These are phyloP conservation scores for Catalaphyllia jardinei DNA, from an alignment of 64 coral and sea anemone genomes.

Conservation along the genomic window DNA sequence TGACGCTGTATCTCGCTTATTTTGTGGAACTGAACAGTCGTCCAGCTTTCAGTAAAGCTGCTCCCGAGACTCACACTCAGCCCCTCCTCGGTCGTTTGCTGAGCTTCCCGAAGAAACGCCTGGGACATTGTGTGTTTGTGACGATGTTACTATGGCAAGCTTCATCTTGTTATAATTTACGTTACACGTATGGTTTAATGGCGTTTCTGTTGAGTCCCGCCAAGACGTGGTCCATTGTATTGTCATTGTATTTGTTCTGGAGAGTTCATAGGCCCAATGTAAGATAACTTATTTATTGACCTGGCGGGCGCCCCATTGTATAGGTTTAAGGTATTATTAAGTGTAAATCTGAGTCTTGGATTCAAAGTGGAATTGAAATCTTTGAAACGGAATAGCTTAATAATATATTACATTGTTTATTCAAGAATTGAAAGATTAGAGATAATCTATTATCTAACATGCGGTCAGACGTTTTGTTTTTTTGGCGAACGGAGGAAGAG, in stretches of 20 bases:
- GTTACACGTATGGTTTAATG: constrained; percentile 58
- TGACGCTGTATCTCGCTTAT: constrained; percentile 57
- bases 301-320: not conserved
- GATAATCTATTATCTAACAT: too few species aligned
- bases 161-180: constrained; percentile 66
- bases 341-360: not conserved
- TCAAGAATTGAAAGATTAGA: too few species aligned
- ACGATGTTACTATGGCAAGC: constrained; percentile 65
- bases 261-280: constrained; percentile 11
- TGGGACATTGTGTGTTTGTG: constrained; percentile 58
- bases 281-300: constrained; percentile 5
- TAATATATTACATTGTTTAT: too few species aligned
- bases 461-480: too few species aligned
- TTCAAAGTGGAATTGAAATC: not conserved
- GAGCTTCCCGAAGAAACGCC: not conserved
- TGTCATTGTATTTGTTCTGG: constrained; percentile 58
- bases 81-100: not conserved
- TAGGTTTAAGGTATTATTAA: not conserved
- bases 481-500: too few species aligned
- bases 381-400: not conserved
- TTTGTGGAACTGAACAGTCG: constrained; percentile 23
- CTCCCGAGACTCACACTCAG: not conserved
- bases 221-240: constrained; percentile 76
- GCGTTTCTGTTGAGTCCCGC: constrained; percentile 76
- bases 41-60: not conserved